These are phyloP conservation scores for Ernsta delagoae DNA, from an alignment of 2,888 invertebrate species.

Conservation along the genomic window DNA sequence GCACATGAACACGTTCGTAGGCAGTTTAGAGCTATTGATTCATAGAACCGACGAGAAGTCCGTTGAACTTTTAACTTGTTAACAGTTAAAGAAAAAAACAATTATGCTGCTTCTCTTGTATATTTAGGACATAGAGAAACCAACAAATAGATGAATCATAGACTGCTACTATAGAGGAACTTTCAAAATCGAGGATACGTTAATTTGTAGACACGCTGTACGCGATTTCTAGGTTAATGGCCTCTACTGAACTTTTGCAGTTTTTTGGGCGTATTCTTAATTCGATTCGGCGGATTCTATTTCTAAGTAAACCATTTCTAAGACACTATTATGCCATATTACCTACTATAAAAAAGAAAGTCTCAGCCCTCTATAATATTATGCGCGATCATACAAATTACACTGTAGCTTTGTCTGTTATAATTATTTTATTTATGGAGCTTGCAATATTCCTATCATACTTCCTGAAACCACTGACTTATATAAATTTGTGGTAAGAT, in stretches of 20 bases:
- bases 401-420: background rate
- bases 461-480: slow-evolving; percentile 23
- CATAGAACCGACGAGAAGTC: slow-evolving; percentile 26
- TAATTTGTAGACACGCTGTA: slow-evolving; percentile 38
- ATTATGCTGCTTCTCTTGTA: background rate
- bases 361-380: background rate
- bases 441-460: slow-evolving; percentile 10
- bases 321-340: too few species aligned
- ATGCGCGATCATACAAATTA: background rate
- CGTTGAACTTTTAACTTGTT: slow-evolving; percentile 35
- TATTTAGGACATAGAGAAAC: slow-evolving; percentile 3
- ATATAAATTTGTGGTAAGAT: slow-evolving; percentile 9
- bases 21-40: slow-evolving; percentile 35
- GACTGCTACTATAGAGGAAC: slow-evolving; percentile 37
- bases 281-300: too few species aligned
- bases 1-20: slow-evolving; percentile 35
- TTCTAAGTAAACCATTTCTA: too few species aligned
- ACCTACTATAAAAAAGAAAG: too few species aligned
- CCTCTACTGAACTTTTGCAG: slow-evolving; percentile 38
- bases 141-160: slow-evolving; percentile 32
- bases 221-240: slow-evolving; percentile 35
- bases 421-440: background rate
- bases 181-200: slow-evolving; percentile 33
- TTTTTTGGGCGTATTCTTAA: slow-evolving; percentile 28
- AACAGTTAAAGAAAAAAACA: slow-evolving; percentile 11